Percentiles rank a stretch among this genome's conserved stretches.
phyloP scores from a whole-genome alignment of 2,888 invertebrate species.

The Gari tellinella region DNA sequence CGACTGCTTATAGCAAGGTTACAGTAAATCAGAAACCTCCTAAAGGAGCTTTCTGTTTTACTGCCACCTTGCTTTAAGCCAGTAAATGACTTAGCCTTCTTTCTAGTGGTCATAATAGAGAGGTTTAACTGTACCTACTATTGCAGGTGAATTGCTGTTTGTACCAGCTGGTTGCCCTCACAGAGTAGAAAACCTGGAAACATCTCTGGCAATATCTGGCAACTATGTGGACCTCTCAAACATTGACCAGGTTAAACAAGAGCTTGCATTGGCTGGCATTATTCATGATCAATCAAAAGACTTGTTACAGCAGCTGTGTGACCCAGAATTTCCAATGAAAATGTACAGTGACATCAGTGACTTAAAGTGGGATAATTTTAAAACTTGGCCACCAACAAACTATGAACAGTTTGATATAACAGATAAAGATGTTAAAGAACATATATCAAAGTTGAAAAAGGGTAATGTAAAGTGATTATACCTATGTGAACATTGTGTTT shows the following conservation, averaged over 20 bases:
- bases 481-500: no score
- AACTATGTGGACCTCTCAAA: slow-evolving; percentile 81
- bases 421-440: slow-evolving; percentile 24
- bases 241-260: slow-evolving; percentile 68
- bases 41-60: no score
- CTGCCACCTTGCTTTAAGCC: no score
- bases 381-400: slow-evolving; percentile 49
- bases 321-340: slow-evolving; percentile 49
- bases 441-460: no score
- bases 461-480: no score
- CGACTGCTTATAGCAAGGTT: no score
- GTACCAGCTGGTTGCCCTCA: slow-evolving; percentile 81
- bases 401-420: slow-evolving; percentile 51
- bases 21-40: no score
- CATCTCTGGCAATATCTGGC: slow-evolving; percentile 80
- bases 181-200: slow-evolving; percentile 77
- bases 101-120: no score
- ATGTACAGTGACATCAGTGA: slow-evolving; percentile 58
- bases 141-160: slow-evolving; percentile 80
- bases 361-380: slow-evolving; percentile 62
- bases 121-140: no score
- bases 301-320: slow-evolving; percentile 65
- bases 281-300: slow-evolving; percentile 73
- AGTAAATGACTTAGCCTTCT: no score
- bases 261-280: slow-evolving; percentile 72